Evolutionary conservation across 1,140 invertebrate species (phyloP).

Genomic region (Drosophila pruinosa): DNA sequence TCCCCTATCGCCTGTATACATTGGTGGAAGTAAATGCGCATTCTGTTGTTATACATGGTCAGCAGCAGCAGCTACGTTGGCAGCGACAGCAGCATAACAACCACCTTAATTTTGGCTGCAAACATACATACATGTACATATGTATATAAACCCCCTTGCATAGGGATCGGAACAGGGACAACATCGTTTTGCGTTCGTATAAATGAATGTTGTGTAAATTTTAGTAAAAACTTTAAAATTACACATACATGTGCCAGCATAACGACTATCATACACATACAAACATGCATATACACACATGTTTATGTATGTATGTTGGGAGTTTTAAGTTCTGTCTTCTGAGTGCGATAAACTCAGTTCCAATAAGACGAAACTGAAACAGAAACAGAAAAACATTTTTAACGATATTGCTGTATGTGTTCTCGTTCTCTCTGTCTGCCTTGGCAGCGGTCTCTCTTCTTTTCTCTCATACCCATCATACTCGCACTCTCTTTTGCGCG

Average conservation of each 20-base stretch:
- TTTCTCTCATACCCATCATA: slow-evolving; percentile 1
- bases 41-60: slow-evolving; percentile 26
- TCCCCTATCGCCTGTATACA: neutral
- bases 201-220: slow-evolving; percentile 2
- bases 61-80: neutral
- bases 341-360: slow-evolving; percentile 20
- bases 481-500: neutral
- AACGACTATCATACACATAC: no score
- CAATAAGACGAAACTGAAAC: slow-evolving; percentile 29
- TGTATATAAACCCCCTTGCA: slow-evolving; percentile 2
- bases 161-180: neutral
- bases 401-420: neutral
- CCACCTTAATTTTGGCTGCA: slow-evolving; percentile 13
- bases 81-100: slow-evolving; percentile 22
- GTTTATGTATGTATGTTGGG: neutral
- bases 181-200: neutral
- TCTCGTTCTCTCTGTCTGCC: neutral
- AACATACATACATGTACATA: neutral
- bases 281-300: neutral
- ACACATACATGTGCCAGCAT: neutral
- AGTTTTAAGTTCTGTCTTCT: neutral
- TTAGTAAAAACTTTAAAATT: slow-evolving; percentile 2
- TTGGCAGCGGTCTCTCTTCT: no score
- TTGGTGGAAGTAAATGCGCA: slow-evolving; percentile 24
- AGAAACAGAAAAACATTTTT: slow-evolving; percentile 12